Base-by-base conservation (phyloP, 23 tunicate genomes). In the Pegea sp. region DNA sequence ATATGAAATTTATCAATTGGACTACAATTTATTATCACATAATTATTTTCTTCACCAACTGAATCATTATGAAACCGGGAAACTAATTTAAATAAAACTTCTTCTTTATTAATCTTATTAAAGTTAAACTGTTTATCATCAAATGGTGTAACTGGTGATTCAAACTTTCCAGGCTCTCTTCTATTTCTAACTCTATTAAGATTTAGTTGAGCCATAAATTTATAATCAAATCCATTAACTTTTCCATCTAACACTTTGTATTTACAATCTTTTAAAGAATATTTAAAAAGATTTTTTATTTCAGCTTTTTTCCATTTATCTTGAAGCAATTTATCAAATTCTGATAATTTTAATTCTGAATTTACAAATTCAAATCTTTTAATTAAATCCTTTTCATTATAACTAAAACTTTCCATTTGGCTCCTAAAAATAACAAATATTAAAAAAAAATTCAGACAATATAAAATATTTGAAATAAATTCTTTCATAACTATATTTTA, bases 1-100 rank as follows among this genome's bases (percentile, higher is more conserved):
- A 77, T 56, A 66, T 89, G 98, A 31, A 81, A 67, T 34, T 71
- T 31, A 38, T 89, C 89, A 48, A 89, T 77, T 30, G 98, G 98
- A 43, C 90, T 70, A 22, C 71, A 63, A 52, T 89, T 89, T 22
- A 89, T 29, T 19, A 58, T 53, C 20, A 77, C 64, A n/a, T 23
- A 22, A 30, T 65, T 57, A 25, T 52, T 60, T 0, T 28, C 30
- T 24, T 22, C 56, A 3, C 42, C 53, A 43, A 19, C 11, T 32
- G 18, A 30, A 5, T 48, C 44, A 1, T 43, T 34, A 29, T 49
- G 11, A 7, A 5, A 24, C 11, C 22, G 26, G 4, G 58, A n/a
- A 18, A 31, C 30, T 2, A 86, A 22, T 27, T 52, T 25, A 11
- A 89, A 54, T 43, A 89, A 31, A n/a, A 77, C 61, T 77, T 89